Conservation (phyloP, 1,140 invertebrate genomes). For the Panagrolaimus sp. region DNA sequence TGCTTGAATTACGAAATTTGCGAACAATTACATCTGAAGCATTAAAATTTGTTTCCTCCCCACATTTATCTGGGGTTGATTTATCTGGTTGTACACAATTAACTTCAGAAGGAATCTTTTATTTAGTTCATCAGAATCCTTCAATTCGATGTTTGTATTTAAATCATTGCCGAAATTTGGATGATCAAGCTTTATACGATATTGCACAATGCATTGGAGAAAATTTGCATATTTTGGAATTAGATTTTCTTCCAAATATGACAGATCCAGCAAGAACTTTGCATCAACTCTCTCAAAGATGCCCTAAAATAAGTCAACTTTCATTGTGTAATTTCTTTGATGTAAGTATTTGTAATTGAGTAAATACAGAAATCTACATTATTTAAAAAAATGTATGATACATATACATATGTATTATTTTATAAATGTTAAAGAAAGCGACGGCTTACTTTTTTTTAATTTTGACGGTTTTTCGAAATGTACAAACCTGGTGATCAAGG, state of each 20-base stretch:
- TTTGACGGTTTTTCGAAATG: too few species aligned
- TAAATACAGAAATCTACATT: too few species aligned
- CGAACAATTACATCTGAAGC: constrained; percentile 44
- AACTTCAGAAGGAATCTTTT: constrained; percentile 48
- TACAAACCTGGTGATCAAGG: too few species aligned
- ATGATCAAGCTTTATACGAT: constrained; percentile 56
- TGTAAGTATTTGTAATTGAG: too few species aligned
- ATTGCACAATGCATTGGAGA: constrained; percentile 55
- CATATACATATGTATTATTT: too few species aligned
- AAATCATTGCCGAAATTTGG: constrained; percentile 49
- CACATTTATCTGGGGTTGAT: constrained; percentile 45
- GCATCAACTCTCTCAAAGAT: constrained; percentile 45
- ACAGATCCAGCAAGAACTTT: constrained; percentile 47
- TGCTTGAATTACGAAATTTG: constrained; percentile 45
- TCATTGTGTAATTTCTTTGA: constrained; percentile 58
- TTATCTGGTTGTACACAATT: constrained; percentile 55
- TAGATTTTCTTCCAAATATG: constrained; percentile 53
- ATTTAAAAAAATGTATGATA: too few species aligned
- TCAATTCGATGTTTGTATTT: constrained; percentile 47
- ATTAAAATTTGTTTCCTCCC: constrained; percentile 41
- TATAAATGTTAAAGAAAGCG: too few species aligned
- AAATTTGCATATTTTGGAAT: constrained; percentile 43
- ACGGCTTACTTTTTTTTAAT: too few species aligned
- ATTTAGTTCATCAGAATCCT: constrained; percentile 51
- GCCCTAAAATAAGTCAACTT: constrained; percentile 54